phyloP scores from a whole-genome alignment of 2,888 invertebrate genomes.

The Ophion ventricosus region DNA sequence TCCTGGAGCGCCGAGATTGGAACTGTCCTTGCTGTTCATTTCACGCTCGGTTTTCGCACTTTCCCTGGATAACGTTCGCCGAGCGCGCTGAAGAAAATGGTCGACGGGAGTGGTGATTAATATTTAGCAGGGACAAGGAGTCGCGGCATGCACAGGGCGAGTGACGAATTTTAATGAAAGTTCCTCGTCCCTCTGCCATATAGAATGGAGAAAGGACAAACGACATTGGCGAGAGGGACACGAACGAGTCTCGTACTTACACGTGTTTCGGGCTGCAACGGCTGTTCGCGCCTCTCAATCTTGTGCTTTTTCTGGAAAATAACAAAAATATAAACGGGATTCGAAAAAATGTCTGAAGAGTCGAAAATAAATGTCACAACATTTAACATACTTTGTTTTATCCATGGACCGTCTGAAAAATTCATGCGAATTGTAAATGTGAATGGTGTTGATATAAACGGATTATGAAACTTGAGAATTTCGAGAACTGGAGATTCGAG shows the following conservation, averaged over 20 bases:
- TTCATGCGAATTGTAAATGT: not conserved
- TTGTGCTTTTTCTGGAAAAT: not conserved
- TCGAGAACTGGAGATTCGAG: no score
- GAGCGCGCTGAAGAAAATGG: slow-evolving; percentile 20
- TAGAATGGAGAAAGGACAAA: not conserved
- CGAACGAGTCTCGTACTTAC: slow-evolving; percentile 18
- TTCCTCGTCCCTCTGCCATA: slow-evolving; percentile 9
- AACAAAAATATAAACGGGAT: not conserved
- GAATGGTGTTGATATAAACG: not conserved
- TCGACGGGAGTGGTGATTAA: slow-evolving; percentile 35
- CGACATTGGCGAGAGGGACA: not conserved
- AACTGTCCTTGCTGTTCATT: not conserved
- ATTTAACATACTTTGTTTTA: not conserved
- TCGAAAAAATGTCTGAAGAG: not conserved
- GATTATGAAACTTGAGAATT: no score
- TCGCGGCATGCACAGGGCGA: slow-evolving; percentile 23
- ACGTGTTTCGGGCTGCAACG: slow-evolving; percentile 40
- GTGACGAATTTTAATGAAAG: slow-evolving; percentile 56
- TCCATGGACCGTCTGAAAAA: not conserved
- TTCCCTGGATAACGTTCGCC: slow-evolving; percentile 15
- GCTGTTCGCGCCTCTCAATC: slow-evolving; percentile 35
- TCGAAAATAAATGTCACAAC: not conserved
- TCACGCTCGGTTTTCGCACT: slow-evolving; percentile 11
- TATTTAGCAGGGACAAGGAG: slow-evolving; percentile 42
- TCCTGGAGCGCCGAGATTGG: not conserved